Conservation (phyloP, 1,140 invertebrate species). For the Drosophila insularis region DNA sequence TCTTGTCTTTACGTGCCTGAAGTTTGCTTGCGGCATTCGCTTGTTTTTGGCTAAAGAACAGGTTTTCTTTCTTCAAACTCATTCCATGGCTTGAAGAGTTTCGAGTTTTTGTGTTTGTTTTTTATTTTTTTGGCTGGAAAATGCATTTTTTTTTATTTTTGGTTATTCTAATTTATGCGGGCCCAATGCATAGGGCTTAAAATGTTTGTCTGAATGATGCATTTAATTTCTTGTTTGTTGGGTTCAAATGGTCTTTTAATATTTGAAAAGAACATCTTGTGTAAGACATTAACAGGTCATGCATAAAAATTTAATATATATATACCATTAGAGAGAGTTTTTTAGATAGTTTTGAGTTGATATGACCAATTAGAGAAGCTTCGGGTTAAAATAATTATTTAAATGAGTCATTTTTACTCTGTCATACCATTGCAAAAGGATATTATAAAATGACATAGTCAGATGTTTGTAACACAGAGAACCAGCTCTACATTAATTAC, state of each 20-base stretch:
- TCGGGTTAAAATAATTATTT: too few species aligned
- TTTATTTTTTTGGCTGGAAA: constrained; percentile 49
- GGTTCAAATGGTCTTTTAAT: constrained; percentile 42
- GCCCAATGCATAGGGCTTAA: constrained; percentile 34
- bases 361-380: not conserved
- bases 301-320: not conserved
- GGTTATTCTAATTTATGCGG: constrained; percentile 73
- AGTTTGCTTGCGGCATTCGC: constrained; percentile 31
- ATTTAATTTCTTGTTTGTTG: constrained; percentile 60
- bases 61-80: constrained; percentile 44
- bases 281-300: not conserved
- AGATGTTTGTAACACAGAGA: too few species aligned
- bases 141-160: constrained; percentile 43
- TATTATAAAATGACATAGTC: too few species aligned
- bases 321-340: not conserved
- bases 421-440: too few species aligned
- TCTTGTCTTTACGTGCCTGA: not conserved
- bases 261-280: constrained; percentile 14
- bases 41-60: constrained; percentile 42
- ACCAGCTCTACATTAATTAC: too few species aligned
- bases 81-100: not conserved
- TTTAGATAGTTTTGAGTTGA: not conserved
- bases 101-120: not conserved
- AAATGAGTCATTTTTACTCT: too few species aligned
- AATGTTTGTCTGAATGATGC: constrained; percentile 68